A percentile compares a stretch with the other conserved stretches of the same genome.
These are phyloP conservation scores for Tiphia femorata DNA, from an alignment of 2,888 invertebrate genomes.

Conservation along the genomic window DNA sequence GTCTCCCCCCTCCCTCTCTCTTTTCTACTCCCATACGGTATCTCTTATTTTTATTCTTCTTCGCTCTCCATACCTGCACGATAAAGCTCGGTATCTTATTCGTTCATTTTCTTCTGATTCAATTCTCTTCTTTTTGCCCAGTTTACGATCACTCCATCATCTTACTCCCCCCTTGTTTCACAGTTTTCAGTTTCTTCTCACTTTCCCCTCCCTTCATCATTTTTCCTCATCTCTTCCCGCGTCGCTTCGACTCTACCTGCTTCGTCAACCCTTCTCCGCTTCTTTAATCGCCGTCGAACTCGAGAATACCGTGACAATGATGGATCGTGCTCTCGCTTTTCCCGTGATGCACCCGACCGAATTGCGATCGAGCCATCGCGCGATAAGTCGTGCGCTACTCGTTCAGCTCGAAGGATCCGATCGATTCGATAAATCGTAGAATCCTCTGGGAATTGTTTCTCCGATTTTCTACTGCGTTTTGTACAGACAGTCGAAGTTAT, in stretches of 20 bases:
- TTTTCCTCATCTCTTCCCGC: neutral
- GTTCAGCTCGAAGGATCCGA: constrained; percentile 1
- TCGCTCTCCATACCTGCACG: no score
- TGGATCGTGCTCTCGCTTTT: constrained; percentile 1
- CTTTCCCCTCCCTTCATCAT: neutral
- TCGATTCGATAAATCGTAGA: constrained; percentile 16
- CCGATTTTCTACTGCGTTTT: no score
- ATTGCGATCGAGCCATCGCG: constrained; percentile 6
- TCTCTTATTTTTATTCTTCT: no score
- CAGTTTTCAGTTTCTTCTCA: neutral
- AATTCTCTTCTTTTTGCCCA: no score
- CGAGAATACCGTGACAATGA: constrained; percentile 5
- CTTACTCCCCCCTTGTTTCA: no score
- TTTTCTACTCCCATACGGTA: no score
- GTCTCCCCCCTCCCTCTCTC: no score
- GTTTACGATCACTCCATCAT: no score
- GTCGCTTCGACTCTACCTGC: neutral
- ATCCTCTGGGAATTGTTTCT: constrained; percentile 24
- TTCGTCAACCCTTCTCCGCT: neutral
- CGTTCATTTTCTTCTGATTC: no score
- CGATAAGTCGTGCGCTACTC: constrained; percentile 3
- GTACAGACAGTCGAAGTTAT: no score
- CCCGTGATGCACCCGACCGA: neutral
- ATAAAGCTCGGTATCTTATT: no score
- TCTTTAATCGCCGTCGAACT: constrained; percentile 2